Conservation (phyloP, 2,888 invertebrate species). For the Cabera pusaria region DNA sequence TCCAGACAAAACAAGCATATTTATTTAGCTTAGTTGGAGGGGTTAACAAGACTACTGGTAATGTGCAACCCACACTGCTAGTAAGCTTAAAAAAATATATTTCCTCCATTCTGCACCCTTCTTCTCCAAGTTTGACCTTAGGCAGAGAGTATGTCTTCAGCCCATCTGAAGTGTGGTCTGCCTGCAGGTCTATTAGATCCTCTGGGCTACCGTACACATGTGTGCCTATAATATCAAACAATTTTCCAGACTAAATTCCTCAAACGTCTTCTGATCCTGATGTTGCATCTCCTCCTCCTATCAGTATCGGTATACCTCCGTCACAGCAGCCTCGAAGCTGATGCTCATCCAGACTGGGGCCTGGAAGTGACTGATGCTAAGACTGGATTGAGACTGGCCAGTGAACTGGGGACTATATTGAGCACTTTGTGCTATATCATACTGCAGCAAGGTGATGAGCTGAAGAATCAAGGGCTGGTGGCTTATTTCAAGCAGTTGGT, state of each 20-base stretch:
- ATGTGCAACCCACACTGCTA: no score
- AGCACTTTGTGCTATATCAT: constrained; percentile 95
- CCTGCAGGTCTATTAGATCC: no score
- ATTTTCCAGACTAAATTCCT: constrained; percentile 95
- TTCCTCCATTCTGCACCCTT: no score
- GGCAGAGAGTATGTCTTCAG: no score
- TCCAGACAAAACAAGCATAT: no score
- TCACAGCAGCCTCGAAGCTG: constrained; percentile 77
- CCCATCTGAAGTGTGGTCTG: no score
- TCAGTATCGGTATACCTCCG: constrained; percentile 96
- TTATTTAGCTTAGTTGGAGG: no score
- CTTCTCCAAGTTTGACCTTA: no score
- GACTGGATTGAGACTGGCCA: constrained; percentile 85
- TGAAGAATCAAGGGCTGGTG: constrained; percentile 95
- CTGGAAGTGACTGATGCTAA: constrained; percentile 61
- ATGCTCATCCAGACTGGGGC: constrained; percentile 64
- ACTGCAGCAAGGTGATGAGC: constrained; percentile 96
- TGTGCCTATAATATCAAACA: no score
- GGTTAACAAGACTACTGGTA: no score
- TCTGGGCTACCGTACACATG: no score
- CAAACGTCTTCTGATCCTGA: constrained; percentile 93
- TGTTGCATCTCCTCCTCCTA: constrained; percentile 93
- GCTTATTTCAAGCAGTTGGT: constrained; percentile 97
- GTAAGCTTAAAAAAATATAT: no score
- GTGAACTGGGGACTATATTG: constrained; percentile 92